phyloP scores from a whole-genome alignment of 2,113 vertebrate species.

The Centropus unirufus region DNA sequence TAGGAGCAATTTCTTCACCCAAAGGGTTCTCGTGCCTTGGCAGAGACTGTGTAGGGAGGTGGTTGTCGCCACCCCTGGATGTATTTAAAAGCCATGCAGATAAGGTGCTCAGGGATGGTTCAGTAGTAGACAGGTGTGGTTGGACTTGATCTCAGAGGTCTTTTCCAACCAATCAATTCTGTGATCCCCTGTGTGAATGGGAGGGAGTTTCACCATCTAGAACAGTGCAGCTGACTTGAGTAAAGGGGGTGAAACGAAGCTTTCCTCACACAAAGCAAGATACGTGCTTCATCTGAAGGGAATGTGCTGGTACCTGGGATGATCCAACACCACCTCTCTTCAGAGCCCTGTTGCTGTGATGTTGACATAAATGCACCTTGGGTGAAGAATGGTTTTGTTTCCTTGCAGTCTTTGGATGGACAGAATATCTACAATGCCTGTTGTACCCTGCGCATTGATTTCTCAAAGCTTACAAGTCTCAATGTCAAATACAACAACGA shows the following conservation, averaged over 20 bases:
- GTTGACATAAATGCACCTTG: neutral
- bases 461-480: constrained; percentile 94
- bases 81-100: too few relatives aligned
- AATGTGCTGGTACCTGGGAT: neutral
- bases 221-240: neutral
- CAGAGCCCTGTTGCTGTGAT: neutral
- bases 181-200: fast-evolving
- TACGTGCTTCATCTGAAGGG: neutral
- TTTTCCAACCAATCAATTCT: too few relatives aligned
- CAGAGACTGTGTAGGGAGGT: too few relatives aligned
- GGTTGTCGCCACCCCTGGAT: too few relatives aligned
- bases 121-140: too few relatives aligned
- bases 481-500: constrained; percentile 98
- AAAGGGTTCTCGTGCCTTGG: too few relatives aligned
- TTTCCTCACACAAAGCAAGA: neutral
- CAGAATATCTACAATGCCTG: constrained; percentile 98
- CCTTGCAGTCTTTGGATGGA: constrained; percentile 88
- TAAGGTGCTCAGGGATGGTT: too few relatives aligned
- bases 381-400: neutral
- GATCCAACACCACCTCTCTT: neutral
- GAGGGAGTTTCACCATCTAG: neutral
- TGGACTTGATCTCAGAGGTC: too few relatives aligned
- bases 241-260: neutral
- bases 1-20: too few relatives aligned
- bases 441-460: constrained; percentile 93